Percentiles rank a stretch among this genome's conserved stretches.
Evolutionary conservation across 2,888 invertebrate genomes (phyloP).

Genomic region (Mycalesis mineus): DNA sequence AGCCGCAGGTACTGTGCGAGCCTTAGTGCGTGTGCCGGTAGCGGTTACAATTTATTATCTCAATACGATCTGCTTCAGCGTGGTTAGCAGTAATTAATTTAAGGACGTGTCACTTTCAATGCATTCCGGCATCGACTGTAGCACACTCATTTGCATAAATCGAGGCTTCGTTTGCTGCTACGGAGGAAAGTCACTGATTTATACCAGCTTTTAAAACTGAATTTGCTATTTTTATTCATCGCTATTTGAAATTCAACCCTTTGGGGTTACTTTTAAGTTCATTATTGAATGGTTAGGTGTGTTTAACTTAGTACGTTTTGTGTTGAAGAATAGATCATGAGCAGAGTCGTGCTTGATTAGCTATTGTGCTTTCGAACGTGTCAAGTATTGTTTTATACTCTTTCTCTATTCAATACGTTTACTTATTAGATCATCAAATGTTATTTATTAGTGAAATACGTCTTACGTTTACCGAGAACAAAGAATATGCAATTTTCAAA

Average conservation of each 20-base stretch:
- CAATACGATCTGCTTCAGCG: slow-evolving; percentile 18
- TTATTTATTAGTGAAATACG: slow-evolving; percentile 16
- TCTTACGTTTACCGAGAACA: slow-evolving; percentile 10
- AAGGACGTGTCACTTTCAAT: slow-evolving; percentile 26
- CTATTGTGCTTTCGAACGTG: slow-evolving; percentile 33
- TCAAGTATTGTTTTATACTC: slow-evolving; percentile 27
- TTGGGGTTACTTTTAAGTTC: not conserved
- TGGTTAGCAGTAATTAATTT: slow-evolving; percentile 26
- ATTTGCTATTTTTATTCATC: slow-evolving; percentile 6
- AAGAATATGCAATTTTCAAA: slow-evolving; percentile 1
- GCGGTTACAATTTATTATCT: slow-evolving; percentile 20
- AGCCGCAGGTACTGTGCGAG: not conserved
- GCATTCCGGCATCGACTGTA: slow-evolving; percentile 25
- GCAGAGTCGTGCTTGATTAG: slow-evolving; percentile 32
- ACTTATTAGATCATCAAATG: slow-evolving; percentile 16
- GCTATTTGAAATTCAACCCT: slow-evolving; percentile 12
- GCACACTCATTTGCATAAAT: slow-evolving; percentile 35
- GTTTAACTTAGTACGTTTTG: slow-evolving; percentile 3
- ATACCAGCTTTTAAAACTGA: slow-evolving; percentile 24
- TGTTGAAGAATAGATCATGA: slow-evolving; percentile 18
- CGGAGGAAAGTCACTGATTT: slow-evolving; percentile 32
- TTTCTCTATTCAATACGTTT: slow-evolving; percentile 15
- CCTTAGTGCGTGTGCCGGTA: slow-evolving; percentile 10
- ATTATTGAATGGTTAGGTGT: not conserved
- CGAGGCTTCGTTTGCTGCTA: slow-evolving; percentile 29